These are phyloP conservation scores for Eupithecia subumbrata DNA, from an alignment of 2,888 invertebrate genomes.

Conservation along the genomic window DNA sequence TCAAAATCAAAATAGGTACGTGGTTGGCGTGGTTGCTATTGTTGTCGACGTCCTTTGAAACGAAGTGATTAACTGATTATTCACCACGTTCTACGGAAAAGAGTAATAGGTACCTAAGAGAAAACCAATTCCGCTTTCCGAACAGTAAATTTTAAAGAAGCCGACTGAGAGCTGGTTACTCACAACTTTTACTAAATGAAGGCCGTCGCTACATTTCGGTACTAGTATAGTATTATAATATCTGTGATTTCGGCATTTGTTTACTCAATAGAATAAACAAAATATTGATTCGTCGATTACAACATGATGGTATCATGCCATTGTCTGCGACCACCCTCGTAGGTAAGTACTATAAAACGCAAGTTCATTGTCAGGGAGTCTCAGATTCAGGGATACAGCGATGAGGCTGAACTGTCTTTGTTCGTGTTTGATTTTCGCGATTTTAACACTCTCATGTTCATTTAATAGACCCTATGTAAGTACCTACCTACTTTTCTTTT, in stretches of 20 bases:
- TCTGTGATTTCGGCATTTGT: too few species aligned
- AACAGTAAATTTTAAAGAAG: neutral
- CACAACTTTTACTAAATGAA: neutral
- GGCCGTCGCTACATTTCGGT: neutral
- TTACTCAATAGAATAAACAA: neutral
- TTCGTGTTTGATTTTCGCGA: constrained; percentile 51
- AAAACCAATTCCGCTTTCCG: neutral
- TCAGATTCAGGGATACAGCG: constrained; percentile 59
- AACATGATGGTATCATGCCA: neutral
- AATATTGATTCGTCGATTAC: neutral
- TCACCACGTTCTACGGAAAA: too few species aligned
- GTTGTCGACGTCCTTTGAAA: too few species aligned
- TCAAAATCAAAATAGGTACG: too few species aligned
- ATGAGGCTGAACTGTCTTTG: constrained; percentile 61
- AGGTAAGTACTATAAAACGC: neutral
- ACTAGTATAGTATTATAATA: too few species aligned
- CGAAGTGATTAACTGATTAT: too few species aligned
- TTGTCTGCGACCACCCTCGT: neutral
- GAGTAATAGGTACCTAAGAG: too few species aligned
- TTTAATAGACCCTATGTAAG: constrained; percentile 65
- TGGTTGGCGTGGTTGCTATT: too few species aligned
- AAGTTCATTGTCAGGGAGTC: constrained; percentile 64
- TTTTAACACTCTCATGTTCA: constrained; percentile 54
- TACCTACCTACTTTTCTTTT: neutral
- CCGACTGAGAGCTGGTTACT: too few species aligned